These are phyloP conservation scores for Tachyglossus aculeatus DNA, from an alignment of 2,797 vertebrate species.

Conservation along the genomic window DNA sequence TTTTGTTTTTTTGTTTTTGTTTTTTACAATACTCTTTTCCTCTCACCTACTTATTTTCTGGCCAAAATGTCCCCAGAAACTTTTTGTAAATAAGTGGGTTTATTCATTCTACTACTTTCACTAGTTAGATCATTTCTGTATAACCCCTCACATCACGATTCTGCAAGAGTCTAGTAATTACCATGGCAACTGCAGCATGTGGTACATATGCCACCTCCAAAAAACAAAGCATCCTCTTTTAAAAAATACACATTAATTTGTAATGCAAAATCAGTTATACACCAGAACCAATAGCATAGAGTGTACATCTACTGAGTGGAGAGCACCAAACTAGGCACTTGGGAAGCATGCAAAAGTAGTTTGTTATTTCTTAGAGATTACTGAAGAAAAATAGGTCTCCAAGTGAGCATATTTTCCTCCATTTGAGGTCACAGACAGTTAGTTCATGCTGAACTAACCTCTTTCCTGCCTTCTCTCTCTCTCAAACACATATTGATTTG, in stretches of 20 bases:
- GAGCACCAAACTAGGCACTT: too few species aligned
- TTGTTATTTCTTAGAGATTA: constrained; percentile 60
- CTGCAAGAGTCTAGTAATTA: constrained; percentile 76
- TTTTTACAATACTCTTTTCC: constrained; percentile 24
- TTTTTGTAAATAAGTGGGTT: constrained; percentile 73
- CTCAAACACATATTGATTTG: constrained; percentile 20
- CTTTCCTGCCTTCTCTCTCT: constrained; percentile 27
- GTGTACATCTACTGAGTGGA: too few species aligned
- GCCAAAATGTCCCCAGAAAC: constrained; percentile 54
- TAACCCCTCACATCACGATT: constrained; percentile 75
- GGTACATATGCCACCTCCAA: constrained; percentile 60
- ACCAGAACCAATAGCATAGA: too few species aligned
- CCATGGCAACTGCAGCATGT: constrained; percentile 80
- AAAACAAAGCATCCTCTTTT: constrained; percentile 74
- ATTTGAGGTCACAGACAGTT: constrained; percentile 2
- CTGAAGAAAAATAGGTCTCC: constrained; percentile 43
- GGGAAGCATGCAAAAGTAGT: too few species aligned
- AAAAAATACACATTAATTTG: constrained; percentile 60
- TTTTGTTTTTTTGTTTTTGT: constrained; percentile 27
- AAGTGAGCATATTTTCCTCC: constrained; percentile 20
- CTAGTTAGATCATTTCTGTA: constrained; percentile 66
- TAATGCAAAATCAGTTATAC: constrained; percentile 68
- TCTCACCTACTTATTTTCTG: constrained; percentile 43
- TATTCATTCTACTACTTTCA: constrained; percentile 61
- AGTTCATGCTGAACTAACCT: background rate